phyloP scores from a whole-genome alignment of 2,888 invertebrate genomes.

The Netelia virgata region DNA sequence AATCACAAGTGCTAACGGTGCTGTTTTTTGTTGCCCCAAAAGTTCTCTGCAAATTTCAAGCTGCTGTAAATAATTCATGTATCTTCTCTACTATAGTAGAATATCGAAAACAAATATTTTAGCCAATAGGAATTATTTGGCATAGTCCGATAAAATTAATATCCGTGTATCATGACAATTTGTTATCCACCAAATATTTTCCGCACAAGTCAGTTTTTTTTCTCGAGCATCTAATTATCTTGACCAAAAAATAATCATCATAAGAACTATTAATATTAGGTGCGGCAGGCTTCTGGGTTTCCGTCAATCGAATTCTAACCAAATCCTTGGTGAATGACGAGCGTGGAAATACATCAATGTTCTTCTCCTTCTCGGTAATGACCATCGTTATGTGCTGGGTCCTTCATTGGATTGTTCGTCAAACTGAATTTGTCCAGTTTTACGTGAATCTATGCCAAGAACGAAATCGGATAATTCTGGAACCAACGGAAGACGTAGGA shows the following conservation, averaged over 20 bases:
- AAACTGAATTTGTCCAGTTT: conserved; percentile 93
- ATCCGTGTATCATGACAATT: no score
- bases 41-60: no score
- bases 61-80: no score
- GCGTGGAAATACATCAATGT: conserved; percentile 93
- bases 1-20: no score
- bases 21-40: no score
- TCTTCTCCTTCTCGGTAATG: conserved; percentile 93
- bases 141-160: no score
- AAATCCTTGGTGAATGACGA: conserved; percentile 92
- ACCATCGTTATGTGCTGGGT: conserved; percentile 92
- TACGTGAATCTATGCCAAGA: conserved; percentile 92
- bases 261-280: conserved; percentile 86
- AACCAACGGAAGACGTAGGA: conserved; percentile 94
- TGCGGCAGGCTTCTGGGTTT: conserved; percentile 95
- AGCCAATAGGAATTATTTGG: no score
- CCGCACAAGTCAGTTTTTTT: no score
- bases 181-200: no score
- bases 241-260: background rate
- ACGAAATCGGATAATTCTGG: conserved; percentile 92
- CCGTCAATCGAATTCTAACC: conserved; percentile 93
- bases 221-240: no score
- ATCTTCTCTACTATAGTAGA: no score
- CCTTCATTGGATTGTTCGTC: conserved; percentile 91
- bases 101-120: no score